These are phyloP conservation scores for Melanerpes aurifrons DNA, from an alignment of 2,113 vertebrate species.

Conservation along the genomic window DNA sequence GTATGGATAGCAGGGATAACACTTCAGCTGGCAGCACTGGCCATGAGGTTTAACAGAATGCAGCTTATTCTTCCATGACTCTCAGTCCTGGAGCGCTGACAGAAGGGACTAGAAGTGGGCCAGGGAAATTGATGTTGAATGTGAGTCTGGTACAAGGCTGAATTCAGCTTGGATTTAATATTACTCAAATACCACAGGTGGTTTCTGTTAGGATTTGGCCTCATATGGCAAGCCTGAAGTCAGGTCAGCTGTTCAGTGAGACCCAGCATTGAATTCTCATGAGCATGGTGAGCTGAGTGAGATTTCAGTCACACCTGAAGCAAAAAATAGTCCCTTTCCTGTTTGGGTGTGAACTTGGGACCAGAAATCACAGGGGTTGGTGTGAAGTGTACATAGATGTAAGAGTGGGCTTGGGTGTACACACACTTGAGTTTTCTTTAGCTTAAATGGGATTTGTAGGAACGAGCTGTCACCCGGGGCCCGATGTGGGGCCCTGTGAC, in stretches of 20 bases:
- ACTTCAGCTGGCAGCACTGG: slow-evolving; percentile 40
- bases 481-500: background rate
- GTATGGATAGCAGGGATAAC: slow-evolving; percentile 24
- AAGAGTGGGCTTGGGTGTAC: background rate
- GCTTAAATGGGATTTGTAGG: slow-evolving; percentile 59
- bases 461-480: background rate
- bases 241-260: slow-evolving; percentile 54
- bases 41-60: slow-evolving; percentile 51
- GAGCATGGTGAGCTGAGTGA: slow-evolving; percentile 48
- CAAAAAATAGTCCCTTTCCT: slow-evolving; percentile 55
- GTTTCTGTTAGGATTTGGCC: slow-evolving; percentile 66
- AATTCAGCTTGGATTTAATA: slow-evolving; percentile 60
- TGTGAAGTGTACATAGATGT: slow-evolving; percentile 42
- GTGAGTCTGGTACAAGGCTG: slow-evolving; percentile 59
- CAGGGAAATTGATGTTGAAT: slow-evolving; percentile 61
- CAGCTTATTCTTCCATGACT: slow-evolving; percentile 63
- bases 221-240: slow-evolving; percentile 46
- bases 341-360: slow-evolving; percentile 47
- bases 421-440: slow-evolving; percentile 53
- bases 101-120: slow-evolving; percentile 48
- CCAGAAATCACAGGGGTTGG: slow-evolving; percentile 20
- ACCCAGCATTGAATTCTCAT: slow-evolving; percentile 45
- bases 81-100: slow-evolving; percentile 59
- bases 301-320: slow-evolving; percentile 65
- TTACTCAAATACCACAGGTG: slow-evolving; percentile 68